Base-by-base conservation (phyloP, 1,140 invertebrate genomes). In the Uloborus diversus region DNA sequence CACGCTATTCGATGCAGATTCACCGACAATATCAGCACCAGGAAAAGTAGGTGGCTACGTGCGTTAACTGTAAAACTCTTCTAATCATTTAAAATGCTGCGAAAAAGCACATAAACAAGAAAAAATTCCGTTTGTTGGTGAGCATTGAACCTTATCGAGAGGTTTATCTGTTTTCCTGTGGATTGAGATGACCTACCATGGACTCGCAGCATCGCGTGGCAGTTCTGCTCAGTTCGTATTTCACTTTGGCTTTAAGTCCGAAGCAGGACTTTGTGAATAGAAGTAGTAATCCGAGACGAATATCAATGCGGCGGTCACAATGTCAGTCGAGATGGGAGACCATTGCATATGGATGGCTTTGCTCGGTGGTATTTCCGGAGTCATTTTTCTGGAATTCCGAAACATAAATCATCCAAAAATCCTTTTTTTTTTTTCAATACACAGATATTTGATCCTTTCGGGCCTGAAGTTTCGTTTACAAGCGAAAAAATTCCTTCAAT, bases 121-220 rank as follows among this genome's bases (percentile, higher is more conserved):
- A 13, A 11, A 3, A 20, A n/a, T n/a, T 61, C 53, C 42, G 47
- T 64, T 73, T 75, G 42, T 75, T 64, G 33, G 51, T 75, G 71
- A 33, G n/a, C 71, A 75, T 11, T 51, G 59, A 75, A 75, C 71
- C 59, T 25, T 32, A 53, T 75, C 71, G 17, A 30, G 11, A 51
- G 27, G 3, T 13, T 73, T 73, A 73, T 73, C 69, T 61, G 14
- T 42, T 73, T 62, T 64, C 71, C 57, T 75, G 42, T 28, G 57
- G 37, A 64, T 47, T 51, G 42, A 9, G 59, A 51, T 64, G 71
- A 64, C 71, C 71, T 27, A 30, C 30, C 70, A 57, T 4, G 30
- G 32, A 28, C 42, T 62, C 56, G 62, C 70, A 73, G 62, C 37
- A 73, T 73, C 57, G 33, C 33, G 13, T 64, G 14, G 37, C 1